Evolutionary conservation across 2,888 invertebrate genomes (phyloP).

Genomic region (Digitonthophagus gazella): DNA sequence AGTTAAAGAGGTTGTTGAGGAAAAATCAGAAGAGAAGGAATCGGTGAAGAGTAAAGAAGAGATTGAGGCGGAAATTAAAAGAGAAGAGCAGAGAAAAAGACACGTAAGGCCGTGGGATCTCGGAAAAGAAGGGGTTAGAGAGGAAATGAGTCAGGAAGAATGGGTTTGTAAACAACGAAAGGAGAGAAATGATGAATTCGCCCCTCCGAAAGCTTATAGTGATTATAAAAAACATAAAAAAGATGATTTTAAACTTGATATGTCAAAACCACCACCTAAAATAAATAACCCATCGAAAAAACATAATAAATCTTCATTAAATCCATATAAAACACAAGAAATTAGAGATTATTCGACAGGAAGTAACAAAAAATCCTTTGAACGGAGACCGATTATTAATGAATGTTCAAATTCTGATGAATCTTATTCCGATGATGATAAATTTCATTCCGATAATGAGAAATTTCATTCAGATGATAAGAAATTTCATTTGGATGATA

Average conservation of each 20-base stretch:
- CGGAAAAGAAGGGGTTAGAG: constrained; percentile 63
- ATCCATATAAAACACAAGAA: constrained; percentile 32
- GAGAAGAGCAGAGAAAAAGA: constrained; percentile 55
- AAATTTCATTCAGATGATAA: constrained; percentile 20
- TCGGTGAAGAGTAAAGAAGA: constrained; percentile 38
- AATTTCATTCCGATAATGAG: too few relatives aligned
- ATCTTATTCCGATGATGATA: neutral
- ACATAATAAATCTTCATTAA: too few relatives aligned
- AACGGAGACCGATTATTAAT: constrained; percentile 31
- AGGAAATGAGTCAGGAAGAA: constrained; percentile 72
- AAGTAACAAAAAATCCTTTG: constrained; percentile 38
- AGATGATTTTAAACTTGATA: constrained; percentile 21
- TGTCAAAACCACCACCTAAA: constrained; percentile 26
- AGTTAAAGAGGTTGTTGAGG: neutral
- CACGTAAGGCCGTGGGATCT: constrained; percentile 72
- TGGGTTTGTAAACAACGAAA: constrained; percentile 73
- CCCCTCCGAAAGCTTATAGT: constrained; percentile 56
- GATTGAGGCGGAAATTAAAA: constrained; percentile 42
- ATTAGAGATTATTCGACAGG: too few relatives aligned
- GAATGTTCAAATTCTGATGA: constrained; percentile 24
- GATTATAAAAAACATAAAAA: constrained; percentile 12
- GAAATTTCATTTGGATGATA: constrained; percentile 20
- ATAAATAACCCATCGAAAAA: constrained; percentile 30
- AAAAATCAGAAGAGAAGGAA: constrained; percentile 42
- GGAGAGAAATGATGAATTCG: constrained; percentile 75